Base-by-base conservation (phyloP, 2,113 vertebrate genomes). In the Perca fluviatilis region DNA sequence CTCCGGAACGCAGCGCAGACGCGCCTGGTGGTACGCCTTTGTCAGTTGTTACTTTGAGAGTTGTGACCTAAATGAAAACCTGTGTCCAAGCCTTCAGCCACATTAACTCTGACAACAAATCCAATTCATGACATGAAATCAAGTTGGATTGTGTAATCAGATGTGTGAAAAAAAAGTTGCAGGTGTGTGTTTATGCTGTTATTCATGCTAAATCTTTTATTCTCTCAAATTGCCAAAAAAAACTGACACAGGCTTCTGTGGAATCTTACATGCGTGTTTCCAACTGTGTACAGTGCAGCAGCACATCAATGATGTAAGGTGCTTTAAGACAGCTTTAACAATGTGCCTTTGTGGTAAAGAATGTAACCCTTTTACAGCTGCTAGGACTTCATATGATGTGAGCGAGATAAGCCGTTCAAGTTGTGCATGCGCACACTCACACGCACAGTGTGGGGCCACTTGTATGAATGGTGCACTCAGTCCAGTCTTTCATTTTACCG, bases 271-370 rank as follows among this genome's bases (percentile, higher is more conserved):
- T 49, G 27, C 36, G 19, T 19, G 56, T 68, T 62, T 57, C 51
- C 49, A 54, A 74, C 21, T 61, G 16, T 73, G 43, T 47, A n/a
- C 16, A 53, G 65, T 1, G 15, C 21, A 19, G 1, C 56, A 18
- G 49, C 36, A 40, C 19, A 51, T 23, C 16, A 49, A 40, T 62
- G 23, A 61, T 62, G 36, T 56, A 5, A 8, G 36, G 23, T 16
- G n/a, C 30, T 77, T 50, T 73, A n/a, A 57, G 23, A 40, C 53
- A 12, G n/a, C 49, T 47, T 50, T 43, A 54, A 91, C 90, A 92
- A 89, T 80, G 83, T 78, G 69, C 72, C 81, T 88, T 87, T 91
- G 86, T 91, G 79, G 49, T 64, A 11, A 80, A 82, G 88, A 91
- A 88, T 80, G 81, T 60, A 67, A 72, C 77, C 71, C 65, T 84